Conservation (phyloP, 2,888 invertebrate genomes). For the Aquatica leii region DNA sequence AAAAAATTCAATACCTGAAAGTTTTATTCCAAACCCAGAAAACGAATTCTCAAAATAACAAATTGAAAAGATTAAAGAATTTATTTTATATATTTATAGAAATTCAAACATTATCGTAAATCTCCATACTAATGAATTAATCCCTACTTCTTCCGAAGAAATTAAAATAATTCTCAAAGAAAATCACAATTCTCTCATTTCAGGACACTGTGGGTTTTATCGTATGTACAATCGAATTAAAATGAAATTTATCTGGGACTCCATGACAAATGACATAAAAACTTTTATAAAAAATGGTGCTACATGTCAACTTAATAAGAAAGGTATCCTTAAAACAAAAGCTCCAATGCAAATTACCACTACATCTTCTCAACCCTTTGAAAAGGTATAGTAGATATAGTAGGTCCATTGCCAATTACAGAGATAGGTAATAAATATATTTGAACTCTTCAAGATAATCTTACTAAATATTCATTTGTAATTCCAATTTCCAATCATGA, state of each 20-base stretch:
- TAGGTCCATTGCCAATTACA: too few relatives aligned
- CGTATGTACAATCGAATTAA: slow-evolving; percentile 36
- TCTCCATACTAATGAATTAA: too few relatives aligned
- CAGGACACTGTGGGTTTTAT: too few relatives aligned
- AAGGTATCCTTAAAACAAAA: too few relatives aligned
- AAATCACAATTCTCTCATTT: too few relatives aligned
- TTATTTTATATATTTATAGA: neutral
- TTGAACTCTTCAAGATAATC: slow-evolving; percentile 40
- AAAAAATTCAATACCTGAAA: neutral
- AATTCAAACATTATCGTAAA: too few relatives aligned
- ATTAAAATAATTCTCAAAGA: too few relatives aligned
- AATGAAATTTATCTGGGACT: slow-evolving; percentile 26
- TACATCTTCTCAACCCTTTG: neutral
- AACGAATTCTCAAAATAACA: neutral
- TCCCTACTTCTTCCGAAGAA: too few relatives aligned
- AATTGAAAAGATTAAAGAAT: neutral
- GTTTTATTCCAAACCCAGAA: neutral
- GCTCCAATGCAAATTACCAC: slow-evolving; percentile 43
- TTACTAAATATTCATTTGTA: slow-evolving; percentile 50
- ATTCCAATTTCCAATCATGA: neutral
- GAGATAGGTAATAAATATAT: neutral
- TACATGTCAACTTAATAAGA: too few relatives aligned
- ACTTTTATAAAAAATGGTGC: too few relatives aligned
- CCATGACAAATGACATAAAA: too few relatives aligned
- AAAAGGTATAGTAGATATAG: neutral